Evolutionary conservation across 2,797 vertebrate species (phyloP).

Genomic region (Lates japonicus): DNA sequence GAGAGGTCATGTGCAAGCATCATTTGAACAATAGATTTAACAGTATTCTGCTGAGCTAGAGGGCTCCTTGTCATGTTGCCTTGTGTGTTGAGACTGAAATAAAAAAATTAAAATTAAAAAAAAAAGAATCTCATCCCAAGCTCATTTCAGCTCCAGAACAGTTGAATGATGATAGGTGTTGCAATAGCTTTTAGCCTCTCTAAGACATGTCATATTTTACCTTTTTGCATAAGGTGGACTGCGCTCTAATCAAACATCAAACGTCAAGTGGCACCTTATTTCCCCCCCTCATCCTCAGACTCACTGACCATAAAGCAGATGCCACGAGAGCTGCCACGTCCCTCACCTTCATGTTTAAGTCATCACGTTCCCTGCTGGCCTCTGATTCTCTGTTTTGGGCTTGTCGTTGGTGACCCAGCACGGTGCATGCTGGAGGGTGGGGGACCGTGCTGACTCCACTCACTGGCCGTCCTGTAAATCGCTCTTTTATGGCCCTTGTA

Average conservation of each 20-base stretch:
- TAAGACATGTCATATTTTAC: neutral
- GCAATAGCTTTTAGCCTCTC: neutral
- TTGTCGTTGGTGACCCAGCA: conserved; percentile 71
- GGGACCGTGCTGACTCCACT: conserved; percentile 81
- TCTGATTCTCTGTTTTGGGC: conserved; percentile 70
- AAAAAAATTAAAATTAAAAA: too few species aligned
- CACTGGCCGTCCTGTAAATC: conserved; percentile 83
- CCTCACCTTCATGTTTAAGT: conserved; percentile 73
- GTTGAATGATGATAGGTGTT: neutral
- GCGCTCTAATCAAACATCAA: conserved; percentile 23
- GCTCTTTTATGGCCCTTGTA: conserved; percentile 87
- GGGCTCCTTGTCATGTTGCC: neutral
- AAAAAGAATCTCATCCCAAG: neutral
- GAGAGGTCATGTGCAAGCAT: neutral
- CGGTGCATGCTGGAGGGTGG: conserved; percentile 61
- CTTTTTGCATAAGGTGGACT: neutral
- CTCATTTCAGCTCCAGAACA: neutral
- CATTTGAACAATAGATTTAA: neutral
- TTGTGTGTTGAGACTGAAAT: neutral
- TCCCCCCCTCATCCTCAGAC: conserved; percentile 14
- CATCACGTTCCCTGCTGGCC: conserved; percentile 60
- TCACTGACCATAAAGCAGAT: conserved; percentile 53
- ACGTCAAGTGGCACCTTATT: conserved; percentile 25
- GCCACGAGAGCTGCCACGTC: conserved; percentile 46
- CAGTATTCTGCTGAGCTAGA: neutral